phyloP scores from a whole-genome alignment of 2,797 vertebrate species.

The Lerista edwardsae region DNA sequence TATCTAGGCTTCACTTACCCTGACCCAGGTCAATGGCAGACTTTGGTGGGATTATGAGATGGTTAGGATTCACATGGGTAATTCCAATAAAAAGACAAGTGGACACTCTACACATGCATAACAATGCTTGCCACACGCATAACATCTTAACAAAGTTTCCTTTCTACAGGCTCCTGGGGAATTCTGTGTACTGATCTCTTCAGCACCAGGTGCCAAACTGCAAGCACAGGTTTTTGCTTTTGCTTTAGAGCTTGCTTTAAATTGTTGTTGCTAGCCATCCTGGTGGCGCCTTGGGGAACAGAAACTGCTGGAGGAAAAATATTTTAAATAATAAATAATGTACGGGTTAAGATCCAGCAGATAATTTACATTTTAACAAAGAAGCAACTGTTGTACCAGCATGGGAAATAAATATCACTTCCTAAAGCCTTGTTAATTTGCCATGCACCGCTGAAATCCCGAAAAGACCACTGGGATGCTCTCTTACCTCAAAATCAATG shows the following conservation, averaged over 20 bases:
- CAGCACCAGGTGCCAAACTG: not conserved
- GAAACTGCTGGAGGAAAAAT: no score
- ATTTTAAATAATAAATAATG: no score
- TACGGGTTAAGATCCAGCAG: no score
- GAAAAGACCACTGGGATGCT: not conserved
- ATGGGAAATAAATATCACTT: not conserved
- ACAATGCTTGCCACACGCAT: not conserved
- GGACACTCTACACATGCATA: not conserved
- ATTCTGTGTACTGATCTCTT: not conserved
- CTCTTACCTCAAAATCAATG: constrained; percentile 95
- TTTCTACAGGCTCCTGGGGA: not conserved
- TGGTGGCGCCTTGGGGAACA: no score
- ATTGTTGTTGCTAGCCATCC: no score
- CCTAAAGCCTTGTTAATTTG: not conserved
- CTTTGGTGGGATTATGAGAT: no score
- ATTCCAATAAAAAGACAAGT: not conserved
- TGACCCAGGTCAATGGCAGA: not conserved
- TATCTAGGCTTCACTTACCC: not conserved
- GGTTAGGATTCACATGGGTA: not conserved
- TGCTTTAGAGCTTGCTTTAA: no score
- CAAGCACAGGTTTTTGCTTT: not conserved
- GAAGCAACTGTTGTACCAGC: not conserved
- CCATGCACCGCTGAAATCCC: not conserved
- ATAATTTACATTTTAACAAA: no score
- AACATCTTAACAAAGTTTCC: not conserved